These are phyloP conservation scores for Malacoraja senta DNA, from an alignment of 2,797 vertebrate genomes.

Conservation along the genomic window DNA sequence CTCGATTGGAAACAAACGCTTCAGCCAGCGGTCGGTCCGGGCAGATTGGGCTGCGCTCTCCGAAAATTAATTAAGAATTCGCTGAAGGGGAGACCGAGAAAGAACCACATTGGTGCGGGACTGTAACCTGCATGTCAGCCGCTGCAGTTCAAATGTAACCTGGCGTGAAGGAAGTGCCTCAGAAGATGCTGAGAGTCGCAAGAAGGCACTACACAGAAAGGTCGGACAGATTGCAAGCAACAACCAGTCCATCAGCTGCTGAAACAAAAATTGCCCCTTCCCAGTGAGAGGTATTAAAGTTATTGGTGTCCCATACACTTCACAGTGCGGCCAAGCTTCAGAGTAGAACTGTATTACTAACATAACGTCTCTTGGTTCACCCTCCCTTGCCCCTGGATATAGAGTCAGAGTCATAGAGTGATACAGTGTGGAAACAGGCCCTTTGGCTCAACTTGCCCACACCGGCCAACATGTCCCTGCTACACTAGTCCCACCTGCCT, in stretches of 20 bases:
- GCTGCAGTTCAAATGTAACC: not conserved
- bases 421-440: too few species aligned
- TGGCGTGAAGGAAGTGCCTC: not conserved
- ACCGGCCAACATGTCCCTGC: too few species aligned
- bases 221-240: not conserved
- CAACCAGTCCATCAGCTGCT: not conserved
- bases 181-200: not conserved
- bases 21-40: slow-evolving; percentile 5
- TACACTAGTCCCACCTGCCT: too few species aligned
- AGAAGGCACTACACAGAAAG: not conserved
- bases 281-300: slow-evolving; percentile 2
- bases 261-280: not conserved
- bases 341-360: slow-evolving; percentile 40
- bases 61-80: slow-evolving; percentile 28
- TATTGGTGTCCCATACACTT: slow-evolving; percentile 26
- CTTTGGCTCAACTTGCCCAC: too few species aligned
- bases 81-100: not conserved
- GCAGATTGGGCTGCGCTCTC: not conserved
- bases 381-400: not conserved
- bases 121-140: not conserved
- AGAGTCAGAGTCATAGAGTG: too few species aligned
- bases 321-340: slow-evolving; percentile 21
- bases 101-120: not conserved
- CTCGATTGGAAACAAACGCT: not conserved
- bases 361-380: not conserved